phyloP scores from a whole-genome alignment of 1,140 invertebrate genomes.

The Leucophenga varia region DNA sequence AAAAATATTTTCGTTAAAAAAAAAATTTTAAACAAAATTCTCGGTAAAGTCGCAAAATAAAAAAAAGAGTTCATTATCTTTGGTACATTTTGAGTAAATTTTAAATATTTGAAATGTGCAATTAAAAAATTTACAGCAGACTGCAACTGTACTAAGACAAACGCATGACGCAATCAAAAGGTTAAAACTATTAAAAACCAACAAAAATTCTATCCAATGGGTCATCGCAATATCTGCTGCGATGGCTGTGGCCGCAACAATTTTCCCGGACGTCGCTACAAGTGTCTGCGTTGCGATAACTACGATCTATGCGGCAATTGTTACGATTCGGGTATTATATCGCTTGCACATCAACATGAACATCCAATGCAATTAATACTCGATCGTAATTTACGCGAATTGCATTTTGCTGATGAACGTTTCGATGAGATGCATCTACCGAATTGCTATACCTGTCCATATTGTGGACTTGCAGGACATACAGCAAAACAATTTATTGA shows the following conservation, averaged over 20 bases:
- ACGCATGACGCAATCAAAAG: too few relatives aligned
- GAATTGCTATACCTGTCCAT: slow-evolving; percentile 37
- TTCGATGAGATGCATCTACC: slow-evolving; percentile 27
- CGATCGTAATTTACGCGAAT: slow-evolving; percentile 1
- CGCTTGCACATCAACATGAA: slow-evolving; percentile 17
- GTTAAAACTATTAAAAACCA: too few relatives aligned
- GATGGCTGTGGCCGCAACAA: slow-evolving; percentile 30
- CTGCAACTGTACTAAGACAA: too few relatives aligned
- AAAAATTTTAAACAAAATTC: too few relatives aligned
- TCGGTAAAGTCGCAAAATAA: too few relatives aligned
- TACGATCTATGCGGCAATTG: slow-evolving; percentile 37
- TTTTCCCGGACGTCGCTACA: slow-evolving; percentile 30
- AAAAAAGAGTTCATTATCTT: too few relatives aligned
- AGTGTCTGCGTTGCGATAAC: slow-evolving; percentile 33
- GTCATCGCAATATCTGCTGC: slow-evolving; percentile 29
- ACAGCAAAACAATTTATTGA: slow-evolving; percentile 33
- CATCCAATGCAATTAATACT: slow-evolving; percentile 37
- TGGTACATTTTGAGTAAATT: too few relatives aligned
- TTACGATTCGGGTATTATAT: slow-evolving; percentile 28
- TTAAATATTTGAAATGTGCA: too few relatives aligned
- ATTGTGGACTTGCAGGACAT: slow-evolving; percentile 23
- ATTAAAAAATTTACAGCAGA: too few relatives aligned
- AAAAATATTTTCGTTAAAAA: too few relatives aligned
- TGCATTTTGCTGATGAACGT: slow-evolving; percentile 11
- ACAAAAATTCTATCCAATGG: slow-evolving; percentile 18